phyloP scores from a whole-genome alignment of 2,797 vertebrate genomes.

The Pitangus sulphuratus region DNA sequence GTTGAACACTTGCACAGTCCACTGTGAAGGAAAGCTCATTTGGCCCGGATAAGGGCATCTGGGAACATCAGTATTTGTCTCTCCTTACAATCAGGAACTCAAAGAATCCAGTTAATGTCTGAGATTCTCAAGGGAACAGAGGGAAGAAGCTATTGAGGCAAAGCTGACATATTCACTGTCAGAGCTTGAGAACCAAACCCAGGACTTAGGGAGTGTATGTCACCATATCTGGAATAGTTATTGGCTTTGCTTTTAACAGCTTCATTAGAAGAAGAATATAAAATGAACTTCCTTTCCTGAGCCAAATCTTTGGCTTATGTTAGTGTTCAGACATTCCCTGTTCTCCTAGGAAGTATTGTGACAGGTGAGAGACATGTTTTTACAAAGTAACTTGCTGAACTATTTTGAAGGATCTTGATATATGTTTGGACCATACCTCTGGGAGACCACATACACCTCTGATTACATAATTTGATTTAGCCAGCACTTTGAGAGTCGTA shows the following conservation, averaged over 20 bases:
- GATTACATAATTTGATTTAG: not conserved
- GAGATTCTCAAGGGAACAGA: not conserved
- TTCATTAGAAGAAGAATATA: not conserved
- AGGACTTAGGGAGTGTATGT: not conserved
- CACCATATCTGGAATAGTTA: not conserved
- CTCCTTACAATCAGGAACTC: not conserved
- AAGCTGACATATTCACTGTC: not conserved
- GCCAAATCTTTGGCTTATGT: not conserved
- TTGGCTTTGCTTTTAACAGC: not conserved
- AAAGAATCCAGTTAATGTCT: not conserved
- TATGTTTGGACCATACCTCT: not conserved
- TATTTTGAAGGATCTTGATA: not conserved
- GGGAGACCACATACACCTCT: not conserved
- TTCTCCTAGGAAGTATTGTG: not conserved
- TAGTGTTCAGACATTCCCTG: not conserved
- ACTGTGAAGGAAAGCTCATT: not conserved
- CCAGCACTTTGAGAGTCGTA: not conserved
- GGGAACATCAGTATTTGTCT: not conserved
- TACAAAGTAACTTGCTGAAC: not conserved
- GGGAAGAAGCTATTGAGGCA: not conserved
- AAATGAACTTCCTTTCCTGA: not conserved
- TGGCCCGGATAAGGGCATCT: not conserved
- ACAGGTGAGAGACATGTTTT: not conserved
- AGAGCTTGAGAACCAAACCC: not conserved
- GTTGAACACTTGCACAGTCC: not conserved